Evolutionary conservation across 2,888 invertebrate species (phyloP), one percentile per base, ranked within the genome.

Genomic region (Protonemura montana): DNA sequence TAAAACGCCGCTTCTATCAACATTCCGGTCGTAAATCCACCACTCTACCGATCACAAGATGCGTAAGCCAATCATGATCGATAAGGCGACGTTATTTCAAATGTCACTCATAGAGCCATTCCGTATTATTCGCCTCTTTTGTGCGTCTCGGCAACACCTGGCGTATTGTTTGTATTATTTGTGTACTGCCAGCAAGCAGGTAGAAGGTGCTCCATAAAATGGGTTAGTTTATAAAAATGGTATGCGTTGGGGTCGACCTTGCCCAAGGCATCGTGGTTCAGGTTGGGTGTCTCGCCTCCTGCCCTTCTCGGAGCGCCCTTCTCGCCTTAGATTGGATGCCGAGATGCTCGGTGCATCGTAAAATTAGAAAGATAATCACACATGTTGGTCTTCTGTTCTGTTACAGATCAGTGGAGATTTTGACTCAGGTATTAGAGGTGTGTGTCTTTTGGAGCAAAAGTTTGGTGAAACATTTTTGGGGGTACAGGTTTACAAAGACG

Each of bases 141-240:
- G 59, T 59, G 59, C 7, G 16, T 10, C 13, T 10, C 13, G 59
- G 16, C 13, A 59, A 59, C 59, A 59, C 59, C 59, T 59, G 59
- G 59, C 59, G 16, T 13, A 59, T 59, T 59, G 59, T 59, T 59
- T 21, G 16, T 13, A 59, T 59, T 59, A 21, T 59, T 59, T 59
- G 59, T 35, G 35, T 35, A 35, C 35, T 35, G 35, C 35, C 3
- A 10, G 5, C 7, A 21, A 10, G 21, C 59, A 59, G 21, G 59
- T 10, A 59, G 21, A 59, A 59, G 59, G 59, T 59, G 59, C 59
- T 59, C 21, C 21, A 59, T 59, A 59, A 59, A 59, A 59, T 59
- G 59, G 59, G 59, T 59, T 59, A 59, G 59, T 59, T 59, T 59
- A 59, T 59, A 3, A 59, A 59, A 59, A 59, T 59, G 59, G 59